Percentiles rank a stretch among this genome's conserved stretches.
phyloP scores from a whole-genome alignment of 2,113 vertebrate species.

The Phaethornis superciliosus region DNA sequence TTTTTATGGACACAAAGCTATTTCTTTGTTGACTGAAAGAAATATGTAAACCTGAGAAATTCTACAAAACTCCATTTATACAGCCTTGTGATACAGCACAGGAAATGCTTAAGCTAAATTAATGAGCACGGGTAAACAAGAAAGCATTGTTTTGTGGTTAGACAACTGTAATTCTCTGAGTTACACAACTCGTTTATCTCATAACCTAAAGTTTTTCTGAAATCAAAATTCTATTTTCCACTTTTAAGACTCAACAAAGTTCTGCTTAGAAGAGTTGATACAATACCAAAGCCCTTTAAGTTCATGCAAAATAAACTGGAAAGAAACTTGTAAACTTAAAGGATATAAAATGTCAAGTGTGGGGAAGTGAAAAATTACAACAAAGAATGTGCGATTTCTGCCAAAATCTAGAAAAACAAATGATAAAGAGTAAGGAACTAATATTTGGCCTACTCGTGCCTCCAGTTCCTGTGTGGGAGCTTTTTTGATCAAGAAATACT shows the following conservation, averaged over 20 bases:
- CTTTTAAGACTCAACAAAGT: background rate
- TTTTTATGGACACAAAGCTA: slow-evolving; percentile 6
- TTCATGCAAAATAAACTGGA: slow-evolving; percentile 27
- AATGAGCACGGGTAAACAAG: slow-evolving; percentile 23
- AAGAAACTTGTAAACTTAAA: slow-evolving; percentile 27
- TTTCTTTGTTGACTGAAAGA: background rate
- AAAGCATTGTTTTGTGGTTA: slow-evolving; percentile 43
- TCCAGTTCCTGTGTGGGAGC: background rate
- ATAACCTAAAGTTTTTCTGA: background rate
- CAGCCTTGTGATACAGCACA: background rate
- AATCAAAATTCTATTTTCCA: background rate
- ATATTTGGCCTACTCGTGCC: slow-evolving; percentile 7
- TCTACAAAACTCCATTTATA: background rate
- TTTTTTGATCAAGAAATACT: slow-evolving; percentile 3
- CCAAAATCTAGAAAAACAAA: slow-evolving; percentile 57
- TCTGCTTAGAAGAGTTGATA: background rate
- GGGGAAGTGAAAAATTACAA: slow-evolving; percentile 40
- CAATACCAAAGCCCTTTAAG: background rate
- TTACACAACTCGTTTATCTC: background rate
- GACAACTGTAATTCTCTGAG: background rate
- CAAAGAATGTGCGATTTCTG: slow-evolving; percentile 54
- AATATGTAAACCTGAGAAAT: background rate
- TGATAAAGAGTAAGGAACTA: slow-evolving; percentile 39
- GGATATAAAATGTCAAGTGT: background rate
- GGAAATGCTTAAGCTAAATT: slow-evolving; percentile 48